Evolutionary conservation across 2,888 invertebrate species (phyloP), one percentile per base, ranked within the genome.

Genomic region (Lepidochrysops patricia): DNA sequence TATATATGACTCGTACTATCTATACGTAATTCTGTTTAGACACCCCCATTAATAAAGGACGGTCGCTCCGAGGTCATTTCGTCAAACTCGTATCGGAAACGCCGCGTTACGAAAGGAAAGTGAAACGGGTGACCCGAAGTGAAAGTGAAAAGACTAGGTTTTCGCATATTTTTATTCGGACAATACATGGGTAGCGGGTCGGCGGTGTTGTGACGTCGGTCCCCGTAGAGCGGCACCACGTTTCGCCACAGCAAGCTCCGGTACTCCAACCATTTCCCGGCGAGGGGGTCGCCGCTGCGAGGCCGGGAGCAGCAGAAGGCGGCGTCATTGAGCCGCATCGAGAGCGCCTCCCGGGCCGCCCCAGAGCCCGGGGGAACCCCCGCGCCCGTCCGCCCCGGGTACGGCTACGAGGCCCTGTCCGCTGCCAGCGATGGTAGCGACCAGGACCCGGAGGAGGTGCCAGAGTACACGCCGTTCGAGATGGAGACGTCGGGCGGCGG

Each of bases 211-310:
- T 26, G 50, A 50, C 26, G 5, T 12, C 26, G 50, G 13, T 50
- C 19, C 12, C 29, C 5, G 23, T 12, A 60, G 61, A 60, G 62
- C 62, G 68, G 72, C 86, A 86, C 79, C 84, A 88, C 88, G 88
- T 88, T 88, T 77, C 86, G 88, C 71, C 88, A 86, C 82, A 81
- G 85, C 76, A 88, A 86, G 71, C 73, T 87, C 71, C 85, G 86
- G 76, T 87, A 87, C 63, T 84, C 87, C 64, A 87, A 84, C 65
- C 85, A 82, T 72, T 81, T 79, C 62, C 77, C 84, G 62, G 70
- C 80, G 48, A 76, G 77, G 65, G 78, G 79, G 67, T 84, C 85
- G 61, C 82, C 84, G 71, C 76, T 80, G 68, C 82, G 76, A 67
- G 73, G 74, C 60, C 76, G 84, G 66, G 82, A 80, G 60, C 84